phyloP scores from a whole-genome alignment of 2,113 vertebrate species.

The Elephantulus edwardii region DNA sequence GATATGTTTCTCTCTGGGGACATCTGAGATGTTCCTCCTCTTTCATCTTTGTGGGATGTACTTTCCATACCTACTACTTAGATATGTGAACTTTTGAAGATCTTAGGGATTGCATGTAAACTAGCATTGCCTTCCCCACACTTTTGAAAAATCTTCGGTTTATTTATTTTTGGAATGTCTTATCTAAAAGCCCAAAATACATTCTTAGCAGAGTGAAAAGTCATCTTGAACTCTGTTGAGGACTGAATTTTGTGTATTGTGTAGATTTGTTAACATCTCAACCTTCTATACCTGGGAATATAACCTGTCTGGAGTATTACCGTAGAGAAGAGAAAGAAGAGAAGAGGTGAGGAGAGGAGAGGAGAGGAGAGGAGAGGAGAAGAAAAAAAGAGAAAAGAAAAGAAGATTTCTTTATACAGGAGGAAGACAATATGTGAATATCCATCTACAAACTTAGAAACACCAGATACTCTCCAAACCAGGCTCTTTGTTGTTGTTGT shows the following conservation, averaged over 20 bases:
- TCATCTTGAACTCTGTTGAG: neutral
- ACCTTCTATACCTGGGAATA: neutral
- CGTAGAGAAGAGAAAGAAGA: no score
- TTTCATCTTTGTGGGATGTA: neutral
- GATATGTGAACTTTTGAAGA: neutral
- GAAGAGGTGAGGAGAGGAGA: no score
- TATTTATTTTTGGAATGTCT: neutral
- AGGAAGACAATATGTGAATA: neutral
- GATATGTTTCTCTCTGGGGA: neutral
- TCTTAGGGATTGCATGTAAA: neutral
- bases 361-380: no score
- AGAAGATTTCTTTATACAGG: neutral
- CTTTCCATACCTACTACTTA: neutral
- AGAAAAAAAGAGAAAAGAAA: neutral
- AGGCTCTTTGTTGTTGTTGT: no score
- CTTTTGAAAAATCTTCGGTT: neutral
- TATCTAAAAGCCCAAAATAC: neutral
- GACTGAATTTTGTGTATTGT: neutral
- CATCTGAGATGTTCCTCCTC: neutral
- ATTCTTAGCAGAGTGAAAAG: neutral
- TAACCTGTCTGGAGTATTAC: neutral
- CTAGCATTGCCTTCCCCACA: neutral
- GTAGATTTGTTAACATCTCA: neutral
- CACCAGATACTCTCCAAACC: neutral
- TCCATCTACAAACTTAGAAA: neutral